Evolutionary conservation across 92 coral and sea anemone species (phyloP).

Genomic region (Paramuricea clavata): DNA sequence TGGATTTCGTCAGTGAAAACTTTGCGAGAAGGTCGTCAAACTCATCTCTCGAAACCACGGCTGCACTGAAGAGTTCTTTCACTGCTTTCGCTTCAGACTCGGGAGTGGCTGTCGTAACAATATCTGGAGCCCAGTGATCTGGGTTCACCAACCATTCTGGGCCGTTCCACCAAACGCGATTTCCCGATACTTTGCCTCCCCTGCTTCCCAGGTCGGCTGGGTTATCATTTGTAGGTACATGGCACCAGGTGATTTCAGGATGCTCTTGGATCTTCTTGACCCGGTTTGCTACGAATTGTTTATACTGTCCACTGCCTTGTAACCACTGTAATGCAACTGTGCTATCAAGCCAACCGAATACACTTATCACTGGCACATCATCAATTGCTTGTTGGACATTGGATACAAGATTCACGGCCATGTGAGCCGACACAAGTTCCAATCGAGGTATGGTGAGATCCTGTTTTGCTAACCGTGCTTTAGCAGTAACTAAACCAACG

Average conservation of each 20-base stretch:
- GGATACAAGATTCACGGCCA: neutral
- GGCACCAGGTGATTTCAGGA: neutral
- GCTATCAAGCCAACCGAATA: neutral
- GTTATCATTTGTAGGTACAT: constrained; percentile 6
- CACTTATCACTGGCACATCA: neutral
- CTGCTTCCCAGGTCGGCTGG: constrained; percentile 12
- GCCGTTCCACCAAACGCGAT: constrained; percentile 8
- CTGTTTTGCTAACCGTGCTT: neutral
- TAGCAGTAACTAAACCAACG: neutral
- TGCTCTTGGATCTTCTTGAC: constrained; percentile 22
- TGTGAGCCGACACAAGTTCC: neutral
- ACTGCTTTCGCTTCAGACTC: constrained; percentile 17
- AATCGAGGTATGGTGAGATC: neutral
- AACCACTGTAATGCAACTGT: constrained; percentile 4
- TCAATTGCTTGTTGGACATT: too few species aligned
- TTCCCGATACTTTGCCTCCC: neutral
- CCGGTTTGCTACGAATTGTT: constrained; percentile 24
- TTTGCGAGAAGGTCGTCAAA: constrained; percentile 51
- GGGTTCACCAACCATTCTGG: neutral
- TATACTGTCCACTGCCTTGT: neutral
- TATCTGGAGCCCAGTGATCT: neutral
- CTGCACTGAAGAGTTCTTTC: constrained; percentile 41
- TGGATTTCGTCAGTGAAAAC: constrained; percentile 43
- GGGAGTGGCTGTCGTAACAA: neutral
- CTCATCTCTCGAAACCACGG: constrained; percentile 45